Evolutionary conservation across 2,113 vertebrate genomes (phyloP).

Genomic region (Nothocercus nigrocapillus): DNA sequence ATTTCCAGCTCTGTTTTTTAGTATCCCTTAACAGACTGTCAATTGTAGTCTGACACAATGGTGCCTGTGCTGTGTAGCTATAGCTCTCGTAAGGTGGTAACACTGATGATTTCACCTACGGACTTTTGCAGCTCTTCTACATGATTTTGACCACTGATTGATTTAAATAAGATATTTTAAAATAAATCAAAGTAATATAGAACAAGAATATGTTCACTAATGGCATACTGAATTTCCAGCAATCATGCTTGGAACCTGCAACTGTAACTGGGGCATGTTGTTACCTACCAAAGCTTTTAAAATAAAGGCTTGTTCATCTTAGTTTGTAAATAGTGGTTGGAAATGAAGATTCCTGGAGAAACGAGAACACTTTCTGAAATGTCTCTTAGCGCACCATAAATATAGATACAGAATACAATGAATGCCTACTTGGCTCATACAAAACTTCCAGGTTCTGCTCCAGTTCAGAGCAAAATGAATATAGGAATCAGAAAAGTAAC

Average conservation of each 20-base stretch:
- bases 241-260: not conserved
- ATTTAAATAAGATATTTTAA: not conserved
- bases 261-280: not conserved
- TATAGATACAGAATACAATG: not conserved
- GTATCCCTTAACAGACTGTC: conserved; percentile 57
- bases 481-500: not conserved
- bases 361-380: not conserved
- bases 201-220: not conserved
- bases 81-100: not conserved
- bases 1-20: conserved; percentile 63
- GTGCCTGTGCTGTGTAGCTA: not conserved
- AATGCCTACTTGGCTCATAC: not conserved
- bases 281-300: not conserved
- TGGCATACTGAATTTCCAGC: not conserved
- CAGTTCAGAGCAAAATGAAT: not conserved
- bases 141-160: not conserved
- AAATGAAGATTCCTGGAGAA: not conserved
- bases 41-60: conserved; percentile 40
- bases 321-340: not conserved
- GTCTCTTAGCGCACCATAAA: not conserved
- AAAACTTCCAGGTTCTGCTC: not conserved
- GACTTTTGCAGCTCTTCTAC: not conserved
- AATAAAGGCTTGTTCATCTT: not conserved
- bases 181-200: not conserved
- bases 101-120: not conserved